Evolutionary conservation across 2,797 vertebrate genomes (phyloP).

Genomic region (Acanthurus leucopareius): DNA sequence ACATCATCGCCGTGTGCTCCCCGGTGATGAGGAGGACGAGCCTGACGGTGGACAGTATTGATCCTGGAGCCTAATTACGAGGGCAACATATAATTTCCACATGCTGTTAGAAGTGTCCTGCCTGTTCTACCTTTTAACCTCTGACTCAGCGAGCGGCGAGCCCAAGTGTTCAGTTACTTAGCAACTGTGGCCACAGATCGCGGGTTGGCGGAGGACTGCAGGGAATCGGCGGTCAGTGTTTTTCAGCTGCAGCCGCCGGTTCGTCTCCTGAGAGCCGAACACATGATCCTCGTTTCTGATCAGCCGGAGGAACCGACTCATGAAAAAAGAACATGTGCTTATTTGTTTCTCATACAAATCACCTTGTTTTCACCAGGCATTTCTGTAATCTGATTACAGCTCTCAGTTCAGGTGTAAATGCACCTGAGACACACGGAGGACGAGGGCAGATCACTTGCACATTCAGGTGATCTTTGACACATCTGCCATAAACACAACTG

Average conservation of each 20-base stretch:
- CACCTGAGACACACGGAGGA: too few relatives aligned
- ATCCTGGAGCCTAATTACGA: constrained; percentile 37
- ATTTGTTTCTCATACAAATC: neutral
- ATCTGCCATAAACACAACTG: too few relatives aligned
- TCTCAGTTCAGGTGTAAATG: too few relatives aligned
- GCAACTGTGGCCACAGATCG: constrained; percentile 52
- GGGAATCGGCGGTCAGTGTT: neutral
- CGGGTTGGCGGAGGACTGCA: neutral
- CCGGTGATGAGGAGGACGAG: constrained; percentile 25
- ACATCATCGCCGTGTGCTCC: neutral
- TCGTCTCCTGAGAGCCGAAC: constrained; percentile 10
- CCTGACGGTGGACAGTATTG: constrained; percentile 3
- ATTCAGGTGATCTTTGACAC: too few relatives aligned
- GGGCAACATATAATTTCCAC: constrained; percentile 10
- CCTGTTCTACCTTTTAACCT: constrained; percentile 22
- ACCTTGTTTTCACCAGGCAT: too few relatives aligned
- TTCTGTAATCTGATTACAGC: too few relatives aligned
- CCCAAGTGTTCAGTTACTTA: constrained; percentile 57
- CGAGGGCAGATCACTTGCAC: too few relatives aligned
- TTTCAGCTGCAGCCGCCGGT: neutral
- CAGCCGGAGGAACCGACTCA: neutral
- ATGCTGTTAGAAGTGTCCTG: constrained; percentile 9
- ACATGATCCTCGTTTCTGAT: neutral
- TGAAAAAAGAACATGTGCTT: neutral
- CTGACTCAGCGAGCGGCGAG: constrained; percentile 15